Percentiles rank a stretch among this genome's conserved stretches.
Evolutionary conservation across 2,888 invertebrate species (phyloP).

Genomic region (Gryllus longicercus): DNA sequence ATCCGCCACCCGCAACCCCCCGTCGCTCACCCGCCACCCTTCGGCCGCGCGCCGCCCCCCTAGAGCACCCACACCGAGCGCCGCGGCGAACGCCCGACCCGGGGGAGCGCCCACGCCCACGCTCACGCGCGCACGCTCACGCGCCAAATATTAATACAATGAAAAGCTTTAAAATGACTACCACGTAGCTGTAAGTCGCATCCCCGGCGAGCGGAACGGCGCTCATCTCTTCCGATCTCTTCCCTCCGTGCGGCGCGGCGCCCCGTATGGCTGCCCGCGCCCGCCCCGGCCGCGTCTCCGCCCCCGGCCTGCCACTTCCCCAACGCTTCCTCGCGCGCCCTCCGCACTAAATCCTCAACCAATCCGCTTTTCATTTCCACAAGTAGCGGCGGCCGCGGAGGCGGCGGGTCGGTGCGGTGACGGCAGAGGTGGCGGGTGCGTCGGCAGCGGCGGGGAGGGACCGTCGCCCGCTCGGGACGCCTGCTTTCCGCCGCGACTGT

Average conservation of each 20-base stretch:
- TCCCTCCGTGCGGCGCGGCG: neutral
- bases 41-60: neutral
- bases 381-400: constrained; percentile 5
- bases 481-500: neutral
- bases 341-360: constrained; percentile 30
- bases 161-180: constrained; percentile 34
- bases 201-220: neutral
- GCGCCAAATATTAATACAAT: constrained; percentile 34
- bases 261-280: neutral
- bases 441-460: neutral
- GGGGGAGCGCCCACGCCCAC: neutral
- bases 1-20: neutral
- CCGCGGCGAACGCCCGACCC: constrained; percentile 23
- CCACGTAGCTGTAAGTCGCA: constrained; percentile 31
- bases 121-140: constrained; percentile 1
- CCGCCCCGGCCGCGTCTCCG: neutral
- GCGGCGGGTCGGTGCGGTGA: neutral
- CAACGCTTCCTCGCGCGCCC: neutral
- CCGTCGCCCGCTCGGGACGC: neutral
- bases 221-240: too few species aligned
- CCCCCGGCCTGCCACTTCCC: neutral
- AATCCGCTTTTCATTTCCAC: constrained; percentile 34
- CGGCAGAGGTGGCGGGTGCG: constrained; percentile 20
- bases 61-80: too few species aligned
- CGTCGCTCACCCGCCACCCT: neutral